phyloP scores from a whole-genome alignment of 2,113 vertebrate genomes.

The Lepus europaeus region DNA sequence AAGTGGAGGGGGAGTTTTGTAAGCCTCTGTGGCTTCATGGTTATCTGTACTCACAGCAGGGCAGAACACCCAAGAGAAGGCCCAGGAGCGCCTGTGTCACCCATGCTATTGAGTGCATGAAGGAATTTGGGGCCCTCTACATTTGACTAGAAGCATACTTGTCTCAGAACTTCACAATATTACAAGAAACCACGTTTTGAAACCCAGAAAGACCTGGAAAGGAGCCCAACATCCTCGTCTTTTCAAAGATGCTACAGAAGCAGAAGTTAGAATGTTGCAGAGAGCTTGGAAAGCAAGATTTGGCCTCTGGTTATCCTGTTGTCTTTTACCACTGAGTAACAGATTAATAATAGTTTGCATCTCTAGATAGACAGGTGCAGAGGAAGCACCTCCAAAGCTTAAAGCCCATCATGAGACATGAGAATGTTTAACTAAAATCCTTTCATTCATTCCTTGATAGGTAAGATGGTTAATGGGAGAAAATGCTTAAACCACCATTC shows the following conservation, averaged over 20 bases:
- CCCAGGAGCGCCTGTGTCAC: background rate
- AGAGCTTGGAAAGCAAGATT: constrained; percentile 44
- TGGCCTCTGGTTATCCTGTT: background rate
- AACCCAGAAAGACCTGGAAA: constrained; percentile 39
- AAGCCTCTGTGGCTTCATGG: background rate
- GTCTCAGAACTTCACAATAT: background rate
- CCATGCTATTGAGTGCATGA: background rate
- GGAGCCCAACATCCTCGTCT: background rate
- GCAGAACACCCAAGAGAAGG: background rate
- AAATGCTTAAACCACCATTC: background rate
- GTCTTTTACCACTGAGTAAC: background rate
- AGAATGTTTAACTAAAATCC: background rate
- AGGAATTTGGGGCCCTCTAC: background rate
- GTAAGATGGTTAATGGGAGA: background rate
- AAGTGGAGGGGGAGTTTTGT: constrained; percentile 42
- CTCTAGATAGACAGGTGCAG: background rate
- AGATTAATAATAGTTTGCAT: background rate
- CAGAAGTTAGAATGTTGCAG: background rate
- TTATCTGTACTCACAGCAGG: background rate
- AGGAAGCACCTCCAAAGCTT: background rate
- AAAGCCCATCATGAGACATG: background rate
- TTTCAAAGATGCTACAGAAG: constrained; percentile 35
- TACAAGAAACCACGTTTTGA: constrained; percentile 15
- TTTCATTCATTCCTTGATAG: background rate
- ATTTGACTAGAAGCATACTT: background rate